Evolutionary conservation across 2,113 vertebrate species (phyloP), one percentile per base, ranked within the genome.

Genomic region (Pithys albifrons): DNA sequence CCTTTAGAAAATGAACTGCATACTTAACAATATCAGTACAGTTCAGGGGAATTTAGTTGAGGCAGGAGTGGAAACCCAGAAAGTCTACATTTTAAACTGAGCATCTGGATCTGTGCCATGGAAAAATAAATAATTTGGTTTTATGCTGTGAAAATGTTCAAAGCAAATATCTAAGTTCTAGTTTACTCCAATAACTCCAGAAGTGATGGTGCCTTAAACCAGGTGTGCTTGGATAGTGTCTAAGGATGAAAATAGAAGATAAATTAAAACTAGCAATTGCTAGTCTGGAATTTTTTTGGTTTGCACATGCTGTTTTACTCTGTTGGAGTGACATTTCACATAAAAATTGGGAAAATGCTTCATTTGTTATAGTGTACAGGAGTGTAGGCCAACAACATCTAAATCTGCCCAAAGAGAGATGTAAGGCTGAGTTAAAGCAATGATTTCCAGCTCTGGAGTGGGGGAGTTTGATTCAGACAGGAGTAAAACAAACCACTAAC

Each of bases 41-140:
- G 7, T 48, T 76, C 48, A 33, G 3, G 9, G 18, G 3, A 25
- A 55, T 73, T 73, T 61, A 52, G 6, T 15, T 48, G 35, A 66
- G 4, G 7, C 7, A 9, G 15, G 10, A 6, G 4, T 2, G 7
- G 1, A 66, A 85, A 45, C 1, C 27, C 10, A n/a, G 27, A 14
- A 75, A 27, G 7, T 57, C 75, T 69, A 14, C 10, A 22, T 43
- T 43, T 72, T 37, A 87, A 79, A 72, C 46, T 9, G 2, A 61
- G 7, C 4, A 54, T 52, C 13, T 85, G 45, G 66, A 69, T 78
- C 52, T 65, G 19, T 4, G 6, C 65, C 45, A 79, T 51, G 11
- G 29, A n/a, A 74, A 74, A 70, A 27, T 1, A 79, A 10, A 31
- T 72, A 61, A 72, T 46, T 61, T 79, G 10, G 6, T 10, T 74